phyloP scores from a whole-genome alignment of 2,888 invertebrate genomes.

The Arge pagana region DNA sequence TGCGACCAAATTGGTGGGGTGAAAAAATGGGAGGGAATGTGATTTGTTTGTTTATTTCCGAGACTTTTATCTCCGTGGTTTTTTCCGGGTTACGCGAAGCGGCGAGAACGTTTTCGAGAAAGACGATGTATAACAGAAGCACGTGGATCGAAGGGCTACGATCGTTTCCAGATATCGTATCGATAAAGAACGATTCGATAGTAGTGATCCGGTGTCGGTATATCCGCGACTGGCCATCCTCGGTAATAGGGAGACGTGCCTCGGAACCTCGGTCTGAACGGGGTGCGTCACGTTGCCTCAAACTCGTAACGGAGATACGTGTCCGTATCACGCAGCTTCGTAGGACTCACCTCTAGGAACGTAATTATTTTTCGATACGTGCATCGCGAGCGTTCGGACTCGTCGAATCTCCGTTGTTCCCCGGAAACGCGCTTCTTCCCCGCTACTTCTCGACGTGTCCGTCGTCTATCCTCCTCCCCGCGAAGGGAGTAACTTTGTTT shows the following conservation, averaged over 20 bases:
- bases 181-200: constrained; percentile 18
- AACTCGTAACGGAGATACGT: constrained; percentile 12
- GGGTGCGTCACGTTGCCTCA: no score
- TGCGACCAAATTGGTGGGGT: no score
- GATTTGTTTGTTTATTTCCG: no score
- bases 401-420: background rate
- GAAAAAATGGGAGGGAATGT: no score
- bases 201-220: constrained; percentile 33
- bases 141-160: no score
- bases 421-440: background rate
- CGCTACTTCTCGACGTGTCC: background rate
- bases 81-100: no score
- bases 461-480: background rate
- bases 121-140: no score
- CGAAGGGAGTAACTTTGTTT: no score
- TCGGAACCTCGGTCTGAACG: constrained; percentile 12
- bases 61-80: no score
- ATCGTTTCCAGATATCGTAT: constrained; percentile 14
- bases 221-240: constrained; percentile 51
- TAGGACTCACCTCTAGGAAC: background rate
- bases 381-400: background rate
- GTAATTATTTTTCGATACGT: constrained; percentile 13
- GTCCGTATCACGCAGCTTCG: background rate
- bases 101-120: no score
- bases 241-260: constrained; percentile 54